These are phyloP conservation scores for Bos indicus DNA, from an alignment of 2,113 vertebrate species.

Conservation along the genomic window DNA sequence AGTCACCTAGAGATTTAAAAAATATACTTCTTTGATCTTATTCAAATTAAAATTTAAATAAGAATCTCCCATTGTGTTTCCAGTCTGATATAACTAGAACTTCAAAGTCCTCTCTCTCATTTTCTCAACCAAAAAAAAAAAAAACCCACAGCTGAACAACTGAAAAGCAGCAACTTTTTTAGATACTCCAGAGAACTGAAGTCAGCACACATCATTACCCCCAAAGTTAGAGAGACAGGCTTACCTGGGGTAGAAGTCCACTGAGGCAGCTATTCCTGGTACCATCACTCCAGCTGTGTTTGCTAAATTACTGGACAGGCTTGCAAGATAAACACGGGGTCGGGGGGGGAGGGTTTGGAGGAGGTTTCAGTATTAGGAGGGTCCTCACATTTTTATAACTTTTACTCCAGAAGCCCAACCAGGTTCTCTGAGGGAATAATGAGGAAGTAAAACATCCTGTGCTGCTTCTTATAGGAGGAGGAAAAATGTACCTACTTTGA, in stretches of 20 bases:
- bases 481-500: background rate
- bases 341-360: fast-evolving
- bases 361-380: background rate
- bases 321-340: background rate
- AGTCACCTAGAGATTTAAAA: background rate
- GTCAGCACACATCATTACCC: background rate
- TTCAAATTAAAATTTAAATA: background rate
- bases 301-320: background rate
- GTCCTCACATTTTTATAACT: background rate
- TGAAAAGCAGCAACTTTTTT: background rate
- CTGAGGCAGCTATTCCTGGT: background rate
- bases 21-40: background rate
- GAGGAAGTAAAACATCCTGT: background rate
- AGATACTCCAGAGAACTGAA: background rate
- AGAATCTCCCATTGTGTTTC: background rate
- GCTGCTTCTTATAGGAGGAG: background rate
- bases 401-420: background rate
- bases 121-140: background rate
- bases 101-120: background rate
- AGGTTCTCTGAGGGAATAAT: background rate
- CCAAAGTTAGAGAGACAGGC: background rate
- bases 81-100: background rate
- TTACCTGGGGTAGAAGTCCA: background rate
- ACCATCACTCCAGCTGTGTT: too few relatives aligned
- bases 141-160: background rate